These are phyloP conservation scores for Meteorus colon DNA, from an alignment of 2,888 invertebrate genomes.

Conservation along the genomic window DNA sequence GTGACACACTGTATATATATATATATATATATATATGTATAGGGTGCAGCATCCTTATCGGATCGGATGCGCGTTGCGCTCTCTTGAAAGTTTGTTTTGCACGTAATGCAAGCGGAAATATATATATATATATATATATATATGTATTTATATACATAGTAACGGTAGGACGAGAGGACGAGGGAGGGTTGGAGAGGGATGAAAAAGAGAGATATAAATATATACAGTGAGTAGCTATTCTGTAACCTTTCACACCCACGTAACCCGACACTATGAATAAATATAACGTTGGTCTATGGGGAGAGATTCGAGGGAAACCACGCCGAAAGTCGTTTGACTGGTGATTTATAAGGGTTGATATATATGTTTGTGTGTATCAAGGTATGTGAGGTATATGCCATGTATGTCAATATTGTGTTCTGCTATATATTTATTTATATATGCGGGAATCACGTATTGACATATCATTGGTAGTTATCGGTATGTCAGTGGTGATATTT, in stretches of 20 bases:
- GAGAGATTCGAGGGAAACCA: conserved; percentile 6
- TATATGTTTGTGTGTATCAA: neutral
- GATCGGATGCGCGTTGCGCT: conserved; percentile 55
- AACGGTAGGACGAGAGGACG: neutral
- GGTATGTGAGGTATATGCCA: conserved; percentile 3
- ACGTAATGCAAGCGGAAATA: conserved; percentile 32
- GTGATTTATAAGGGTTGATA: conserved; percentile 43
- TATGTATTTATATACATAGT: no score
- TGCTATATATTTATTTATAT: conserved; percentile 14
- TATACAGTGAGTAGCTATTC: conserved; percentile 9
- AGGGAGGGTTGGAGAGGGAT: neutral
- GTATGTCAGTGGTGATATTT: neutral
- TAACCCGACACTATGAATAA: conserved; percentile 37
- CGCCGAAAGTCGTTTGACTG: conserved; percentile 41
- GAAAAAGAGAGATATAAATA: neutral
- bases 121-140: neutral
- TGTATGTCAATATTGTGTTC: conserved; percentile 9
- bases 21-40: neutral
- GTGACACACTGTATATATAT: conserved; percentile 29
- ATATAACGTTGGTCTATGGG: conserved; percentile 33
- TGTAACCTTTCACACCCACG: conserved; percentile 38
- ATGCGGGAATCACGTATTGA: conserved; percentile 5
- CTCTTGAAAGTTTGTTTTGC: conserved; percentile 38
- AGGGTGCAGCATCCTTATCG: conserved; percentile 53
- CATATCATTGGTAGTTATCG: conserved; percentile 8